A percentile compares a stretch with the other conserved stretches of the same genome.
Evolutionary conservation across 2,888 invertebrate species (phyloP).

Genomic region (Agrypnus murinus): DNA sequence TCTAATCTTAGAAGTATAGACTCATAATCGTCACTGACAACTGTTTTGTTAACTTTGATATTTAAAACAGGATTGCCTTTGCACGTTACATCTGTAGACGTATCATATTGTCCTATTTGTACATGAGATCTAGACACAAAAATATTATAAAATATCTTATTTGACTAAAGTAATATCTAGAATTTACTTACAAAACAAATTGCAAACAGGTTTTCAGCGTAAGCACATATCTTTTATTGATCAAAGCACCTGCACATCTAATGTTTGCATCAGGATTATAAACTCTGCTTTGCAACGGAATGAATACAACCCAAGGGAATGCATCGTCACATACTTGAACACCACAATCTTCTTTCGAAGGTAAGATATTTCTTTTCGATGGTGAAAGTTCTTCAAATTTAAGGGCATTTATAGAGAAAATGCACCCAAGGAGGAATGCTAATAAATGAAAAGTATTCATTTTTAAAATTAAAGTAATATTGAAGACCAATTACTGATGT

Average conservation of each 20-base stretch:
- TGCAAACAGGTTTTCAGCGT: constrained; percentile 23
- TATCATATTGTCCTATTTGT: constrained; percentile 25
- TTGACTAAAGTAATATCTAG: too few species aligned
- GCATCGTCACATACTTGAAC: background rate
- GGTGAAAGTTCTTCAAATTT: too few species aligned
- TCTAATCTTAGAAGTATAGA: constrained; percentile 24
- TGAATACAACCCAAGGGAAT: constrained; percentile 36
- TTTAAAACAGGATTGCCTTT: background rate
- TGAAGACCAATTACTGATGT: too few species aligned
- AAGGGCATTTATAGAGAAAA: background rate
- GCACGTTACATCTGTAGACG: constrained; percentile 1
- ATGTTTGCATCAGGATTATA: constrained; percentile 34
- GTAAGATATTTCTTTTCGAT: background rate
- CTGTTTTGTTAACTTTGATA: constrained; percentile 15
- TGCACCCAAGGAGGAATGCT: background rate
- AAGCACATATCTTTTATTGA: constrained; percentile 37
- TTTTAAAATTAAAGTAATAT: too few species aligned
- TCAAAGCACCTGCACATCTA: constrained; percentile 32
- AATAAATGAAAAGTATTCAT: too few species aligned
- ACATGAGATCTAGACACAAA: constrained; percentile 24
- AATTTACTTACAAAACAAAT: constrained; percentile 40
- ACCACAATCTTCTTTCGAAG: constrained; percentile 1
- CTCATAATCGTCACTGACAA: background rate
- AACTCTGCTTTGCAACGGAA: constrained; percentile 22
- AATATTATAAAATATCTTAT: background rate